Evolutionary conservation across 2,888 invertebrate genomes (phyloP).

Genomic region (Beris morrisii): DNA sequence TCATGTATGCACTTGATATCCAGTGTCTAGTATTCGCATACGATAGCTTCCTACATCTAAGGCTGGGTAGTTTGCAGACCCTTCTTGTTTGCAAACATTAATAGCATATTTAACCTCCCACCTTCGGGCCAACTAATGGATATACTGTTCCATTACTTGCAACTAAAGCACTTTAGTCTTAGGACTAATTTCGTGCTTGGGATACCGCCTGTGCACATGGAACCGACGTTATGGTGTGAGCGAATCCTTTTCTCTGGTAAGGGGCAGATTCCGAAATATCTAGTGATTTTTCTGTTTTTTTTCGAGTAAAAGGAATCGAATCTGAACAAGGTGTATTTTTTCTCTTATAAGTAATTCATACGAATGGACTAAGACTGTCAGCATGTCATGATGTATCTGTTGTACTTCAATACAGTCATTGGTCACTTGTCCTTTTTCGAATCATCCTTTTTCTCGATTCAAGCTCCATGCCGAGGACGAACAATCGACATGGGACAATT

Average conservation of each 20-base stretch:
- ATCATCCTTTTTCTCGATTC: no score
- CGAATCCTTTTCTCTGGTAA: no score
- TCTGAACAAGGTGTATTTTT: no score
- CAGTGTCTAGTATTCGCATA: neutral
- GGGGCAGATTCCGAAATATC: no score
- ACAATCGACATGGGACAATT: slow-evolving; percentile 25
- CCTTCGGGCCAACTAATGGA: slow-evolving; percentile 34
- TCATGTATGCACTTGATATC: slow-evolving; percentile 22
- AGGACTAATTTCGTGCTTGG: slow-evolving; percentile 27
- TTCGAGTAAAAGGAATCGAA: no score
- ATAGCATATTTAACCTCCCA: slow-evolving; percentile 36
- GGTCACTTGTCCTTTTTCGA: no score
- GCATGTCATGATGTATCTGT: no score
- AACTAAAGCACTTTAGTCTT: slow-evolving; percentile 31
- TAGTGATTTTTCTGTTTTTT: no score
- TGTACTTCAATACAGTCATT: no score
- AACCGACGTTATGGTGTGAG: no score
- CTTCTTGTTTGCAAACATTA: slow-evolving; percentile 34
- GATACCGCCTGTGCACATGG: slow-evolving; percentile 1
- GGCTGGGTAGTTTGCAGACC: slow-evolving; percentile 12
- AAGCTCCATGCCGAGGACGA: neutral
- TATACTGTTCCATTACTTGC: slow-evolving; percentile 22
- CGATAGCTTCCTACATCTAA: slow-evolving; percentile 18
- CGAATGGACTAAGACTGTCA: no score
- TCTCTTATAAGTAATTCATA: no score